Evolutionary conservation across 2,113 vertebrate species (phyloP), one percentile per base, ranked within the genome.

Genomic region (Lipotes vexillifer): DNA sequence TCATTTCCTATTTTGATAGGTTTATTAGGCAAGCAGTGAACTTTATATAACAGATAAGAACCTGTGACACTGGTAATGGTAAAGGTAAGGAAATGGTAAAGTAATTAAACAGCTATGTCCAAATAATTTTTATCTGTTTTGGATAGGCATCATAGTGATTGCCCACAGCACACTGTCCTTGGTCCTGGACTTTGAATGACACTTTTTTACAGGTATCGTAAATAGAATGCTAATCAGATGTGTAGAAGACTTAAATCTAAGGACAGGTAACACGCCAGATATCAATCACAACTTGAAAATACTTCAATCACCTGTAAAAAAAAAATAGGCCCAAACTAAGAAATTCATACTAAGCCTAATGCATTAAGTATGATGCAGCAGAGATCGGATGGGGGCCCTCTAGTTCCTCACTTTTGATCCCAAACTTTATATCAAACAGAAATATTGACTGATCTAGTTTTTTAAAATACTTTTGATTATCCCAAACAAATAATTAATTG

Each of bases 1-100:
- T 97, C 77, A 89, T 90, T 93, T 97, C 41, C 81, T 85, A 21
- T 97, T 88, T 89, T 78, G 88, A 92, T 92, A 82, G 77, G 10
- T 68, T 89, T 83, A 63, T 65, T 78, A 87, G 59, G 69, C 23
- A 93, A 82, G 46, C 15, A 83, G 55, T 46, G 21, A 88, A 46
- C 29, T 93, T 55, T 21, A 44, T 83, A 59, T 36, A 82, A 88
- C 91, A 81, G 85, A 75, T 83, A 94, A 92, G 86, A 85, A 27
- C 31, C 59, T 31, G n/a, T 59, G 41, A 85, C 41, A n/a, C 9
- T 82, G 68, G 6, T 80, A 74, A 74, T 59, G 7, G 49, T 63
- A 31, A 41, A 77, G 29, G 81, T 71, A 93, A 89, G 61, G 31
- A 96, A 72, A 27, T 36, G 13, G 8, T 13, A 63, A 86, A 44